phyloP scores from a whole-genome alignment of 1,140 invertebrate species.

The Protaetia brevitarsis region DNA sequence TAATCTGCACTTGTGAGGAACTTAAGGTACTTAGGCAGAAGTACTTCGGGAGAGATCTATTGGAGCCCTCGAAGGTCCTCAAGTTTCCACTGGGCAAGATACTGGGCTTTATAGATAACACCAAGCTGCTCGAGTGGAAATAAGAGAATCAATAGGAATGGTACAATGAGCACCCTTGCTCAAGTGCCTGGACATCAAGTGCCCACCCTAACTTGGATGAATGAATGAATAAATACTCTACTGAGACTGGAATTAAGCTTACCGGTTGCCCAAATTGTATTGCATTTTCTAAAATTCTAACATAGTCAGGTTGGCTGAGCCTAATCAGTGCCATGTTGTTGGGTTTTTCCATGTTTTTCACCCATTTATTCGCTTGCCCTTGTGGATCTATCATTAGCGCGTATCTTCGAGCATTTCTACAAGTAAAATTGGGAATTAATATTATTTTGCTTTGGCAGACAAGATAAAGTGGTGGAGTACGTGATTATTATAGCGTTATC shows the following conservation, averaged over 20 bases:
- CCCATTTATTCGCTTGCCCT: slow-evolving; percentile 91
- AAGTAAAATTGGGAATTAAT: slow-evolving; percentile 53
- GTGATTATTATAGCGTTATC: slow-evolving; percentile 90
- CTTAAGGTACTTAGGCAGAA: no score
- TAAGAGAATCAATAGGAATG: no score
- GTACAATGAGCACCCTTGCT: background rate
- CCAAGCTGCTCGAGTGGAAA: no score
- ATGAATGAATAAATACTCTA: slow-evolving; percentile 13
- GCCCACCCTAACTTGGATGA: no score
- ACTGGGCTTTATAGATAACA: no score
- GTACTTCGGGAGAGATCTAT: no score
- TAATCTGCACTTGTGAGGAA: no score
- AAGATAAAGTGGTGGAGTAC: slow-evolving; percentile 46
- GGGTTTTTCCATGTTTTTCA: slow-evolving; percentile 89
- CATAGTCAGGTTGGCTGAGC: slow-evolving; percentile 77
- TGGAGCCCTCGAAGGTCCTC: no score
- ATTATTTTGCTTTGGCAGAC: background rate
- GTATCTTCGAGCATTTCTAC: slow-evolving; percentile 78
- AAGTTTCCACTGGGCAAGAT: no score
- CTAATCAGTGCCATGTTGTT: slow-evolving; percentile 82
- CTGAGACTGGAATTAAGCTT: slow-evolving; percentile 31
- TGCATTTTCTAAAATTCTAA: slow-evolving; percentile 83
- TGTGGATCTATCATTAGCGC: slow-evolving; percentile 95
- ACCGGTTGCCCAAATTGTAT: slow-evolving; percentile 90
- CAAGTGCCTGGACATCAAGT: no score